phyloP scores from a whole-genome alignment of 2,797 vertebrate species.

The Hoplostethus atlanticus region DNA sequence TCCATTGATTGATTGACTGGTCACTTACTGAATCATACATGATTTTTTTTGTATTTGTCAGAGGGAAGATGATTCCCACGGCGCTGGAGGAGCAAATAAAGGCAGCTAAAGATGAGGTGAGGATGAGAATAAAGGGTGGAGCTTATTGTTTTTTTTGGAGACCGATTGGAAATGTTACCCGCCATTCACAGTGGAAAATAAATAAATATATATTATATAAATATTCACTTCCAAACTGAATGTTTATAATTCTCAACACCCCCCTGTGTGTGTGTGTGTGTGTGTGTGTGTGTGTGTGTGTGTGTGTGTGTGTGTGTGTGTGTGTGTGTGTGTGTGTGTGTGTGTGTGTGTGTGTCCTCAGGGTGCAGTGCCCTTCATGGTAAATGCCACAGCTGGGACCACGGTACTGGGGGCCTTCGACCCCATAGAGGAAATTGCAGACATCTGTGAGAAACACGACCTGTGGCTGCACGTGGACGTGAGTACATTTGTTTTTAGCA shows the following conservation, averaged over 20 bases:
- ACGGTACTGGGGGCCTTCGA: constrained; percentile 89
- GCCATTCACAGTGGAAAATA: no score
- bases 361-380: constrained; percentile 88
- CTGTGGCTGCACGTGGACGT: constrained; percentile 82
- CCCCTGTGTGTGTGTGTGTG: neutral
- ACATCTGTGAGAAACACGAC: constrained; percentile 82
- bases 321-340: neutral
- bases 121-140: constrained; percentile 22
- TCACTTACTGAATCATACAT: no score
- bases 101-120: constrained; percentile 86
- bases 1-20: neutral
- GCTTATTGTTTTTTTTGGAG: neutral
- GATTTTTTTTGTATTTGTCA: constrained; percentile 78
- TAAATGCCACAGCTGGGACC: constrained; percentile 88
- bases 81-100: constrained; percentile 88
- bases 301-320: constrained; percentile 8
- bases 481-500: constrained; percentile 2
- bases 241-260: neutral
- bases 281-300: constrained; percentile 3
- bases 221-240: no score
- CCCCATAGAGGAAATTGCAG: constrained; percentile 86
- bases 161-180: neutral
- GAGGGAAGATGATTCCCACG: constrained; percentile 91
- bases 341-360: constrained; percentile 53
- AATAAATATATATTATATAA: neutral